Conservation (phyloP, 2,797 vertebrate genomes). For the Harpagifer antarcticus region DNA sequence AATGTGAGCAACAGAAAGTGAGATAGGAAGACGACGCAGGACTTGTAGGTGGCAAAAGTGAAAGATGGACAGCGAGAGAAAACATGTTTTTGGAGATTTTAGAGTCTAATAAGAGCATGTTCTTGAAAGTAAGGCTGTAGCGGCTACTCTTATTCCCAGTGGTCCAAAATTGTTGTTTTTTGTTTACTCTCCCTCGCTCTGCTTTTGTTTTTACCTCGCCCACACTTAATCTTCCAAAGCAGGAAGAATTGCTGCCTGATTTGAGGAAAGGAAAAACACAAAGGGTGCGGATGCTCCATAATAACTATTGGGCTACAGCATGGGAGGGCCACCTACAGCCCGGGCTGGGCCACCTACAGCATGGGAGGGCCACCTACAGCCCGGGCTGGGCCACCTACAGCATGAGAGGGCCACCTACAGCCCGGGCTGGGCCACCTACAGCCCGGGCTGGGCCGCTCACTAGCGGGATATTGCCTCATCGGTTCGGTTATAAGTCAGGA, state of each 20-base stretch:
- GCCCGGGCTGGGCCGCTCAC: too few relatives aligned
- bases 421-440: too few relatives aligned
- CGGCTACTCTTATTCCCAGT: conserved; percentile 45
- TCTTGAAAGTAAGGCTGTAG: conserved; percentile 45
- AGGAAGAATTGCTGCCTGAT: conserved; percentile 38
- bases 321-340: too few relatives aligned
- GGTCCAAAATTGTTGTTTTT: conserved; percentile 35
- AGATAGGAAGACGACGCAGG: conserved; percentile 22
- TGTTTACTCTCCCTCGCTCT: conserved; percentile 31
- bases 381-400: too few relatives aligned
- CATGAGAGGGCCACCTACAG: too few relatives aligned
- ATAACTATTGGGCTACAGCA: background rate
- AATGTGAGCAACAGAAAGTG: conserved; percentile 35
- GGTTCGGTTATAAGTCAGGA: too few relatives aligned
- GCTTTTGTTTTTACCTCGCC: conserved; percentile 51
- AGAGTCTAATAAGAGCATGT: conserved; percentile 63
- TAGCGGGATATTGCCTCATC: too few relatives aligned
- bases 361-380: too few relatives aligned
- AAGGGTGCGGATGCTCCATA: background rate
- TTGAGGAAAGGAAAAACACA: conserved; percentile 5
- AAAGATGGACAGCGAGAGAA: conserved; percentile 29
- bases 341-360: too few relatives aligned
- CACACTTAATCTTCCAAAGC: conserved; percentile 55
- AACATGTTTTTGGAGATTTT: conserved; percentile 47
- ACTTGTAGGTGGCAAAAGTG: conserved; percentile 24